Percentiles rank a stretch among this genome's conserved stretches.
These are phyloP conservation scores for Melanerpes aurifrons DNA, from an alignment of 2,113 vertebrate genomes.

Conservation along the genomic window DNA sequence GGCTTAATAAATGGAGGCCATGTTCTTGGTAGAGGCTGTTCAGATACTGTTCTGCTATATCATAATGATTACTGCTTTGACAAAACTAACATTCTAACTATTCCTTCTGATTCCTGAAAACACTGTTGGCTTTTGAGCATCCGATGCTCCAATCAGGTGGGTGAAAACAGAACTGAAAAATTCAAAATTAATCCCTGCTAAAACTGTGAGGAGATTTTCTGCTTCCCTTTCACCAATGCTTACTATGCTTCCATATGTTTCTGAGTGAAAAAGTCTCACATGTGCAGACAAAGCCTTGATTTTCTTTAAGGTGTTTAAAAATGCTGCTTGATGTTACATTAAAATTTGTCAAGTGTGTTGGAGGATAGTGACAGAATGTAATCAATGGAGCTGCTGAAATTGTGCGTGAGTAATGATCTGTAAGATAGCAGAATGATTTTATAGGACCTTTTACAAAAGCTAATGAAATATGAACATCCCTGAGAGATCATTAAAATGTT, in stretches of 20 bases:
- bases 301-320: background rate
- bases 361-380: background rate
- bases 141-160: background rate
- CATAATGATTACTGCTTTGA: background rate
- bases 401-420: background rate
- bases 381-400: background rate
- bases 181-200: background rate
- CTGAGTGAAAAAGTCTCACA: background rate
- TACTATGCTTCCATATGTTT: background rate
- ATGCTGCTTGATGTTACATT: background rate
- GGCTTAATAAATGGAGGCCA: background rate
- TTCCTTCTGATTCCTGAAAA: slow-evolving; percentile 9
- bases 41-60: background rate
- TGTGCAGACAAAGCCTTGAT: background rate
- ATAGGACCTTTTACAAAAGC: background rate
- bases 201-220: background rate
- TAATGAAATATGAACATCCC: background rate
- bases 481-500: background rate
- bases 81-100: slow-evolving; percentile 18
- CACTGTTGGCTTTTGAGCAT: background rate
- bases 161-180: background rate
- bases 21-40: background rate
- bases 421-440: background rate
- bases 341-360: background rate
- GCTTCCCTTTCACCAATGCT: background rate